Base-by-base conservation (phyloP, 2,113 vertebrate species). In the Asarcornis scutulata region DNA sequence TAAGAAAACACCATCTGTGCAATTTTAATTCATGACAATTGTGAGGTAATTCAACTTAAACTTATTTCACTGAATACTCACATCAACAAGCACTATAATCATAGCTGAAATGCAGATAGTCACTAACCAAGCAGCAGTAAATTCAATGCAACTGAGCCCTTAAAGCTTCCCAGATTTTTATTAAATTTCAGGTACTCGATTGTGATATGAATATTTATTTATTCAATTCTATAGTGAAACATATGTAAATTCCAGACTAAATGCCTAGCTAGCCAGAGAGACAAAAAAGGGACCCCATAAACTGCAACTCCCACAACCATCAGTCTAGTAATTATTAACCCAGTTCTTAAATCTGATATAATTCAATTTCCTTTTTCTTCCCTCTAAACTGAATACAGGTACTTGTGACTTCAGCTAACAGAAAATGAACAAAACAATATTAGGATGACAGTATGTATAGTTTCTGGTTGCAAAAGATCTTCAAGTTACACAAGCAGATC, bases 1-100 rank as follows among this genome's bases (percentile, higher is more conserved):
- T 67, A 91, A 89, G 77, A 91, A 89, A 93, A 90, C 62, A 85
- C 71, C 71, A 96, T 84, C 86, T 84, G 81, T 75, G 27, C 62
- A 91, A 89, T 86, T 73, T 67, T 92, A 83, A 89, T 86, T 95
- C 89, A 81, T 84, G 46, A 78, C 26, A 64, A 5, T 85, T 79
- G 59, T 76, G 66, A 95, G 58, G 53, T 90, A 90, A 76, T 95
- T 64, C 79, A 93, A 76, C 62, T 88, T 90, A 90, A 95, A 95
- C 74, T 88, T 92, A 88, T 90, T 93, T 88, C 59, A 80, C 79
- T 80, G 83, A 90, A 83, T 31, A 79, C 29, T 85, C 66, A 88
- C 29, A 82, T 85, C 86, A 75, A 75, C 78, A 93, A 32, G 46
- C 62, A 76, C 67, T 83, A 29, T 60, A 76, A 52, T 56, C 48